Conservation (phyloP, 2,888 invertebrate species). For the Pterobdella sp. region DNA sequence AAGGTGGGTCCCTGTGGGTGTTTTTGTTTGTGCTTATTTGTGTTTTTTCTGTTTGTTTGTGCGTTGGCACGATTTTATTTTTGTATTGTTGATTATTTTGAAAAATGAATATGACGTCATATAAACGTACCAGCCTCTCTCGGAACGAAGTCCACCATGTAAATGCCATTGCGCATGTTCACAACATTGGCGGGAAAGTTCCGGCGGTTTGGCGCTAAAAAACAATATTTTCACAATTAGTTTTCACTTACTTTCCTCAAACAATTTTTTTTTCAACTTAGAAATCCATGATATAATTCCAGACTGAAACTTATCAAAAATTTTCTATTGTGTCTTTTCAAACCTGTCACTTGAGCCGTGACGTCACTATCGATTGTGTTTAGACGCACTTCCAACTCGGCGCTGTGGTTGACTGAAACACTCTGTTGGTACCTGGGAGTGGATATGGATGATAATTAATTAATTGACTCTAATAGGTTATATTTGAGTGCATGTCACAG, state of each 20-base stretch:
- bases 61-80: not conserved
- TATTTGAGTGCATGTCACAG: too few relatives aligned
- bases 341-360: constrained; percentile 21
- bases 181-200: constrained; percentile 33
- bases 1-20: constrained; percentile 55
- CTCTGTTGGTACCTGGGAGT: constrained; percentile 78
- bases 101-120: not conserved
- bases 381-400: constrained; percentile 78
- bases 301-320: too few relatives aligned
- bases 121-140: constrained; percentile 39
- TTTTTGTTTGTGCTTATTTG: not conserved
- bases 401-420: constrained; percentile 74
- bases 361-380: constrained; percentile 53
- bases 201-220: constrained; percentile 33
- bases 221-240: not conserved
- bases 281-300: not conserved
- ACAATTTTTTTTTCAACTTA: not conserved
- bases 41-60: not conserved
- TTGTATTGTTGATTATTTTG: not conserved
- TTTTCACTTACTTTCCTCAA: too few relatives aligned
- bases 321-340: not conserved
- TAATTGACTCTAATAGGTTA: too few relatives aligned
- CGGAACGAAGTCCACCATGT: constrained; percentile 42
- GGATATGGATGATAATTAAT: too few relatives aligned
- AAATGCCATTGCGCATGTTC: constrained; percentile 35